Evolutionary conservation across 2,113 vertebrate genomes (phyloP).

Genomic region (Fulmarus glacialis): DNA sequence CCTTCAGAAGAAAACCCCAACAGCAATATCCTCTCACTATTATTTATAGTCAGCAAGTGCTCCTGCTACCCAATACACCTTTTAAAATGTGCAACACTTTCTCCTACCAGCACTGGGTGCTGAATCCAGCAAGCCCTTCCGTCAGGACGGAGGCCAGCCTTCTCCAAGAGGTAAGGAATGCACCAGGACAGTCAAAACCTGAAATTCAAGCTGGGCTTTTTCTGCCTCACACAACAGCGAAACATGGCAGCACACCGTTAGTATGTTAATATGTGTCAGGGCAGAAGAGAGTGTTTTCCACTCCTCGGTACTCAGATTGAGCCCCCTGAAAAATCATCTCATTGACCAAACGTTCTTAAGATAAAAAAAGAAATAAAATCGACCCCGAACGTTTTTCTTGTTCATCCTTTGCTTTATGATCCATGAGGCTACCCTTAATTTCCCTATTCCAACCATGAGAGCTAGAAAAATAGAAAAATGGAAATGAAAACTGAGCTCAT

Average conservation of each 20-base stretch:
- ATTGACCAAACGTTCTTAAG: neutral
- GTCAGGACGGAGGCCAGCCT: neutral
- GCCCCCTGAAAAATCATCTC: neutral
- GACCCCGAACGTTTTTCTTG: neutral
- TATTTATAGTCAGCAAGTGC: neutral
- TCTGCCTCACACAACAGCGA: neutral
- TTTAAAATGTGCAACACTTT: neutral
- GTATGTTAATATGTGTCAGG: neutral
- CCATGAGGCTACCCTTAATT: constrained; percentile 4
- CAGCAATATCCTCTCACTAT: neutral
- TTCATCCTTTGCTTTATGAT: constrained; percentile 37
- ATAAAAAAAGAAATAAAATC: constrained; percentile 25
- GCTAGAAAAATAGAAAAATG: constrained; percentile 41
- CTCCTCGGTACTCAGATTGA: neutral
- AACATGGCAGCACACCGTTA: neutral
- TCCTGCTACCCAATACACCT: neutral
- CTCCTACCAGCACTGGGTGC: neutral
- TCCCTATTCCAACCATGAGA: neutral
- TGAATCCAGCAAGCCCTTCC: neutral
- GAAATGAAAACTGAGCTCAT: constrained; percentile 40
- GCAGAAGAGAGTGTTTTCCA: neutral
- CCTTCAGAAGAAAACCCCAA: neutral
- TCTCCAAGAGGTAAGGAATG: neutral
- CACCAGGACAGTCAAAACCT: neutral
- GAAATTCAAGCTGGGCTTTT: constrained; percentile 9